Evolutionary conservation across 1,140 invertebrate genomes (phyloP).

Genomic region (Euschistus heros): DNA sequence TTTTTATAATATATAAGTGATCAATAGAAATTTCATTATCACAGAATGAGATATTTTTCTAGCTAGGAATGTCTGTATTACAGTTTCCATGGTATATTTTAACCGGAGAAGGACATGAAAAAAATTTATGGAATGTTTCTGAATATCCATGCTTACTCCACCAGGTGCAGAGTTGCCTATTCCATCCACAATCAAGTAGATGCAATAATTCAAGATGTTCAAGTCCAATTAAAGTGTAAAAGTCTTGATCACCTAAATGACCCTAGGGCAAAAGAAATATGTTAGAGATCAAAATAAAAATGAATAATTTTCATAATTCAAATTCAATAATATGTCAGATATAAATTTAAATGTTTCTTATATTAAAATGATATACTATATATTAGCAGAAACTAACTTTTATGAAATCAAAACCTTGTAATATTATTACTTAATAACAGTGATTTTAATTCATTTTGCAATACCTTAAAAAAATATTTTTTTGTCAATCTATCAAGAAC

Average conservation of each 20-base stretch:
- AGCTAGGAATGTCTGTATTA: constrained; percentile 57
- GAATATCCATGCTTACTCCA: constrained; percentile 70
- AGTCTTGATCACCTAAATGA: constrained; percentile 80
- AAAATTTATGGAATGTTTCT: constrained; percentile 65
- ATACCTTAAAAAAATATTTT: constrained; percentile 29
- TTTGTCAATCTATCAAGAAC: constrained; percentile 21
- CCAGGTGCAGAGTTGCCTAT: constrained; percentile 74
- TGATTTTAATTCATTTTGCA: neutral
- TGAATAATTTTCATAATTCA: neutral
- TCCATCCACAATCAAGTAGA: constrained; percentile 69
- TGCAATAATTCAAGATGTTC: constrained; percentile 66
- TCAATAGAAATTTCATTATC: neutral
- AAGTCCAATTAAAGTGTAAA: constrained; percentile 63
- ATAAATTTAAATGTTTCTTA: too few species aligned
- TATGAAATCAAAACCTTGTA: too few species aligned
- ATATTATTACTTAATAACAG: neutral
- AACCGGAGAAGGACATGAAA: constrained; percentile 54
- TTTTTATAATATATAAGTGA: neutral
- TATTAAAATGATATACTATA: too few species aligned
- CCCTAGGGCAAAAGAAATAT: constrained; percentile 42
- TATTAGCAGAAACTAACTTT: too few species aligned
- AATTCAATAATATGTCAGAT: neutral
- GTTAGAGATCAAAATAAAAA: neutral
- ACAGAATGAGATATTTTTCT: neutral
- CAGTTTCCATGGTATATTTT: constrained; percentile 80